Conservation (phyloP, 2,113 vertebrate species). For the Bufo gargarizans region DNA sequence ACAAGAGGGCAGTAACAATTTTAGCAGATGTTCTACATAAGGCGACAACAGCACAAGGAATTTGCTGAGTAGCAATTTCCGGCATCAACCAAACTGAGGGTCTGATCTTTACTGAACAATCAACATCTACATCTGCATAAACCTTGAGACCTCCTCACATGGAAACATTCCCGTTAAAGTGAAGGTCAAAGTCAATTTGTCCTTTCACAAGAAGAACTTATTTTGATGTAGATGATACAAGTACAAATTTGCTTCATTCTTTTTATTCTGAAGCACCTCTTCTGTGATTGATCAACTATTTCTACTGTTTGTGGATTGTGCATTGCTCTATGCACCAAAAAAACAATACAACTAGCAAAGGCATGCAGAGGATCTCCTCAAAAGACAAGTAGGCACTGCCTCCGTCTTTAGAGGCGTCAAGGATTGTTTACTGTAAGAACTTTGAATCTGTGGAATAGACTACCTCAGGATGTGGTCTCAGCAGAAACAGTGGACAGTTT, state of each 20-base stretch:
- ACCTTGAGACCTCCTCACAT: conserved; percentile 49
- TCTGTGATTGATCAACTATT: neutral
- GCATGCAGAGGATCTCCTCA: neutral
- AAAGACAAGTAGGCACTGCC: too few species aligned
- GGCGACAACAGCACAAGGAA: conserved; percentile 60
- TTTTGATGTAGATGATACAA: conserved; percentile 41
- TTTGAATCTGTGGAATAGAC: too few species aligned
- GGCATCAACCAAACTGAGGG: conserved; percentile 50
- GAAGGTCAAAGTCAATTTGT: conserved; percentile 45
- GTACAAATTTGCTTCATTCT: conserved; percentile 45
- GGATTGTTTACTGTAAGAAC: too few species aligned
- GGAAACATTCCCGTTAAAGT: conserved; percentile 59
- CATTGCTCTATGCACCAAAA: neutral
- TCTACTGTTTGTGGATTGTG: neutral
- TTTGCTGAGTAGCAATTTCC: conserved; percentile 30
- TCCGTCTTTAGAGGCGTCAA: too few species aligned
- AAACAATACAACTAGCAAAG: neutral
- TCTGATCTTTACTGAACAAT: neutral
- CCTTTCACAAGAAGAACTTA: conserved; percentile 55
- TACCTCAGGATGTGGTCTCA: too few species aligned
- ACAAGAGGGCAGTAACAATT: conserved; percentile 66
- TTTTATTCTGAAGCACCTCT: conserved; percentile 1
- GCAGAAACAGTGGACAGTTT: too few species aligned
- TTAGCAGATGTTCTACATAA: conserved; percentile 62
- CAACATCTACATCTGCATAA: neutral